Percentiles rank a stretch among this genome's conserved stretches.
Evolutionary conservation across 2,113 vertebrate genomes (phyloP).

Genomic region (Oceanodroma tethys): DNA sequence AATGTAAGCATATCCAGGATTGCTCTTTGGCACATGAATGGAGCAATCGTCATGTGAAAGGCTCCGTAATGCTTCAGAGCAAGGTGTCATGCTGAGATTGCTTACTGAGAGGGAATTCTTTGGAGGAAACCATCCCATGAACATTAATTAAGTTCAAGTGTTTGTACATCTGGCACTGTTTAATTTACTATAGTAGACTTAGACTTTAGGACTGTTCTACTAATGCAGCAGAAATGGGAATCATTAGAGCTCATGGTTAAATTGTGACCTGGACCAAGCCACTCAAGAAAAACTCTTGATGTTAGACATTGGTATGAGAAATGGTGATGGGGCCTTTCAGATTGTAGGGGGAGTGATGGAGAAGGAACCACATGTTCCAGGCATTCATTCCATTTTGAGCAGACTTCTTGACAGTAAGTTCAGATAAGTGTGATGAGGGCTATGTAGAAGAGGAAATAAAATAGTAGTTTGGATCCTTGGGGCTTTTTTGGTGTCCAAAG

Average conservation of each 20-base stretch:
- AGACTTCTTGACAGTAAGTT: neutral
- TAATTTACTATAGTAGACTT: neutral
- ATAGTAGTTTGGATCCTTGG: neutral
- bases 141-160: neutral
- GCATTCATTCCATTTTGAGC: neutral
- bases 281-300: neutral
- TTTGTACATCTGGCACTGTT: neutral
- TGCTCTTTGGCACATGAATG: neutral
- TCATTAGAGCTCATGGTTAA: neutral
- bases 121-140: neutral
- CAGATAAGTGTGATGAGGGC: neutral
- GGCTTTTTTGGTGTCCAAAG: neutral
- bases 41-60: neutral
- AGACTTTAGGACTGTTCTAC: neutral
- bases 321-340: neutral
- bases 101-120: neutral
- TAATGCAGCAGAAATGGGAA: neutral
- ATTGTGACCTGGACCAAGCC: fast-evolving
- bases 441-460: neutral
- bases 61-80: neutral
- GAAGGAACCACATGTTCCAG: neutral
- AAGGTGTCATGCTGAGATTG: neutral
- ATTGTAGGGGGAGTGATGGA: neutral
- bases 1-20: neutral
- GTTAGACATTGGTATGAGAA: fast-evolving